Base-by-base conservation (phyloP, 1,140 invertebrate species). In the Procambarus virginalis region DNA sequence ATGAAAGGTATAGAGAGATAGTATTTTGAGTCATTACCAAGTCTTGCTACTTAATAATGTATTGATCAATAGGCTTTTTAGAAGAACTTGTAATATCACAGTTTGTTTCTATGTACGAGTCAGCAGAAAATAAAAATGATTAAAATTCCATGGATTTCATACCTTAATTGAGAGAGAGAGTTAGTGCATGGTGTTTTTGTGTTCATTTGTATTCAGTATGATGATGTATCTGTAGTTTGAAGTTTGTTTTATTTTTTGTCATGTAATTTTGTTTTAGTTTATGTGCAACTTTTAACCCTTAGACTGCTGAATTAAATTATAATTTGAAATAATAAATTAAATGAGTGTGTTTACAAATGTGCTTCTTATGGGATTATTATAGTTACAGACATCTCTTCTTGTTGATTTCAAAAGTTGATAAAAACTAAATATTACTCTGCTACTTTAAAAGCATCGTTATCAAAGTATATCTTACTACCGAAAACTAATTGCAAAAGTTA, bases 101-200 rank as follows among this genome's bases (percentile, higher is more conserved):
- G 14, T 46, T 80, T 84, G 83, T 75, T 75, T 84, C 34, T 84
- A 73, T 85, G 84, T 85, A 85, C 51, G 58, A 45, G 51, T 77
- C 49, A 85, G 22, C 49, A 77, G 73, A 70, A 85, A 85, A 85
- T 85, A 85, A 85, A 55, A 85, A 76, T 85, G 73, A 85, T 85
- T 12, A 55, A 55, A 55, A 34, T 34, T 55, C 9, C 34, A 5
- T 75, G 83, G 20, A 77, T 80, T 80, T 80, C 78, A 55, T 80
- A 80, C 78, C 78, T 80, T 58, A 22, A 45, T 78, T 2, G 12
- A 20, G 46, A 78, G 14, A 6, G 6, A 10, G 10, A 22, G 55
- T 14, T 55, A 58, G n/a, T 55, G 78, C 78, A 80, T 55, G 78
- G 14, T 80, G 20, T 58, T 80, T 1, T 22, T 22, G 6, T 80